Evolutionary conservation across 2,113 vertebrate genomes (phyloP).

Genomic region (Corydoras maculifer): DNA sequence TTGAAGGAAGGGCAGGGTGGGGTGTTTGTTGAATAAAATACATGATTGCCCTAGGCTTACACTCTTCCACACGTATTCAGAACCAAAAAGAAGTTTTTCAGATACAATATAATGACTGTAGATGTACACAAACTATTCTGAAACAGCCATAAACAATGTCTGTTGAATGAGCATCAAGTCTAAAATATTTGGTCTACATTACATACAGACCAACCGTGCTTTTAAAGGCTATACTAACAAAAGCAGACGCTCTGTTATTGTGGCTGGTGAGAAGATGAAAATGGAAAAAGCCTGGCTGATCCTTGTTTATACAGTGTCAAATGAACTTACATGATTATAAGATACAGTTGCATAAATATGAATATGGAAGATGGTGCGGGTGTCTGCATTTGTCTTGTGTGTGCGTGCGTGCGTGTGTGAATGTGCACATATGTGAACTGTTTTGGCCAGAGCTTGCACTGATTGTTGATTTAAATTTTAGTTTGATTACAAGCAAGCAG

Average conservation of each 20-base stretch:
- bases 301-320: constrained; percentile 17
- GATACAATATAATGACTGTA: neutral
- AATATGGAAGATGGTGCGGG: constrained; percentile 5
- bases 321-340: constrained; percentile 13
- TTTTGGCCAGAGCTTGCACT: constrained; percentile 6
- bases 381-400: neutral
- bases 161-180: neutral
- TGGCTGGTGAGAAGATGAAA: constrained; percentile 9
- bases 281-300: constrained; percentile 13
- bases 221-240: constrained; percentile 18
- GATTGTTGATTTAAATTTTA: constrained; percentile 28
- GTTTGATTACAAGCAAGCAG: constrained; percentile 18
- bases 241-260: constrained; percentile 9
- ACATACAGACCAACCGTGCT: constrained; percentile 11
- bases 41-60: neutral
- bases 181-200: constrained; percentile 5
- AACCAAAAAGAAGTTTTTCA: neutral
- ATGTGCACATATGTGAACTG: neutral
- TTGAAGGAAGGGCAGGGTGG: constrained; percentile 3
- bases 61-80: neutral
- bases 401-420: neutral
- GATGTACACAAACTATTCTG: constrained; percentile 16
- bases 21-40: constrained; percentile 11
- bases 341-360: constrained; percentile 1
- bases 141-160: neutral